These are phyloP conservation scores for Chaetodon trifasciatus DNA, from an alignment of 2,797 vertebrate genomes.

Conservation along the genomic window DNA sequence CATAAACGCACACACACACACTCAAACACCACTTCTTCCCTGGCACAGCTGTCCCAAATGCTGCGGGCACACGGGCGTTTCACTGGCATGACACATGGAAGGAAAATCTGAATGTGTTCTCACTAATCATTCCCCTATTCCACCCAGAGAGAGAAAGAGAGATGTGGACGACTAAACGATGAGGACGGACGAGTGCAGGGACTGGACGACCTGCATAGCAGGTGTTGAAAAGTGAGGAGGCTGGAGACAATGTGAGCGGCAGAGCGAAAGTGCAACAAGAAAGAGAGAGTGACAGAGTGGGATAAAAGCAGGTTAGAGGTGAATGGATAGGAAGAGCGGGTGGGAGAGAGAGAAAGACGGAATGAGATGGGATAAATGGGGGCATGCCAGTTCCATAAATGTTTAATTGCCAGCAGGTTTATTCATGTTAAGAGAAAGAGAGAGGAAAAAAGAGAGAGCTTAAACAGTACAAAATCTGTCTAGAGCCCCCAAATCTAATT, in stretches of 20 bases:
- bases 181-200: slow-evolving; percentile 45
- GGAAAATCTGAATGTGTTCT: slow-evolving; percentile 90
- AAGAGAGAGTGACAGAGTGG: slow-evolving; percentile 63
- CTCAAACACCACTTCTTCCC: slow-evolving; percentile 79
- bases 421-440: slow-evolving; percentile 78
- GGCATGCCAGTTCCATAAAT: slow-evolving; percentile 79
- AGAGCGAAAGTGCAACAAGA: slow-evolving; percentile 59
- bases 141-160: slow-evolving; percentile 68
- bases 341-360: slow-evolving; percentile 38
- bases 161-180: slow-evolving; percentile 47
- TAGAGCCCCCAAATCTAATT: slow-evolving; percentile 85
- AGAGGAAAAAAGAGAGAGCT: slow-evolving; percentile 72
- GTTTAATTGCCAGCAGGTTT: slow-evolving; percentile 86
- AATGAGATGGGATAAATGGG: slow-evolving; percentile 79
- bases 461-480: slow-evolving; percentile 83
- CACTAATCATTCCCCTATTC: slow-evolving; percentile 87
- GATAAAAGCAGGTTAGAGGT: slow-evolving; percentile 78
- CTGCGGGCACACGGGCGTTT: slow-evolving; percentile 85
- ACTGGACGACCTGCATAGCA: slow-evolving; percentile 67
- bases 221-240: slow-evolving; percentile 77
- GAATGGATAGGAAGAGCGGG: slow-evolving; percentile 62
- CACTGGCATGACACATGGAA: slow-evolving; percentile 87
- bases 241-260: slow-evolving; percentile 66
- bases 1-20: slow-evolving; percentile 38
- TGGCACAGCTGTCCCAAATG: slow-evolving; percentile 84